Base-by-base conservation (phyloP, 2,797 vertebrate genomes). In the Hemitrygon akajei region DNA sequence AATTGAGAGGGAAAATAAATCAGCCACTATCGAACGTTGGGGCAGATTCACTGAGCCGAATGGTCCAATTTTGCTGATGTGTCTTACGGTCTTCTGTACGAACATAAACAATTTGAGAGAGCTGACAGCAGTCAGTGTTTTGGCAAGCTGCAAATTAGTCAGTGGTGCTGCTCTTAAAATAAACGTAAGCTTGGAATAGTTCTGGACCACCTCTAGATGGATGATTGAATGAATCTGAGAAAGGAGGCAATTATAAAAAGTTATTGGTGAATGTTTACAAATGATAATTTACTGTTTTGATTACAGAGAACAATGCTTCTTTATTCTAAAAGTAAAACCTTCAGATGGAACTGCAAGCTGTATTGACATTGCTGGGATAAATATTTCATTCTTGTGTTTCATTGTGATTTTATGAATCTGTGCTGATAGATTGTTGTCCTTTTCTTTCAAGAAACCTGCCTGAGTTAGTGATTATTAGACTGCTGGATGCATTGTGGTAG, bases 361-460 rank as follows among this genome's bases (percentile, higher is more conserved):
- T 56, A 60, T 4, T 58, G 47, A 60, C 58, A 86, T 30, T 60
- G 60, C 84, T 66, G 58, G 47, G 86, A 34, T 34, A n/a, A 89
- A 66, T 66, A 66, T 89, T 89, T 20, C n/a, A 34, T 89, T 89
- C 86, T 16, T 89, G 60, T 87, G 84, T 66, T 89, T 66, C 86
- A 63, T 63, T 18, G 75, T 47, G 40, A 37, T 40, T 47, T 20
- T 37, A 40, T 12, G 34, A 92, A 92, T 73, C 34, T 56, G 27
- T 56, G 22, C 40, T 56, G 69, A 25, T 92, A 56, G 12, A 27
- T 56, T 92, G 69, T 40, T 75, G 40, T 47, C 22, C 37, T 47
- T 9, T 75, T 25, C 66, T 75, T 9, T 30, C n/a, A 66, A 66
- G 30, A 66, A 89, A 89, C 6, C 86, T 66, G 14, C 86, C 69